Conservation (phyloP, 2,113 vertebrate genomes). For the Polypterus senegalus region DNA sequence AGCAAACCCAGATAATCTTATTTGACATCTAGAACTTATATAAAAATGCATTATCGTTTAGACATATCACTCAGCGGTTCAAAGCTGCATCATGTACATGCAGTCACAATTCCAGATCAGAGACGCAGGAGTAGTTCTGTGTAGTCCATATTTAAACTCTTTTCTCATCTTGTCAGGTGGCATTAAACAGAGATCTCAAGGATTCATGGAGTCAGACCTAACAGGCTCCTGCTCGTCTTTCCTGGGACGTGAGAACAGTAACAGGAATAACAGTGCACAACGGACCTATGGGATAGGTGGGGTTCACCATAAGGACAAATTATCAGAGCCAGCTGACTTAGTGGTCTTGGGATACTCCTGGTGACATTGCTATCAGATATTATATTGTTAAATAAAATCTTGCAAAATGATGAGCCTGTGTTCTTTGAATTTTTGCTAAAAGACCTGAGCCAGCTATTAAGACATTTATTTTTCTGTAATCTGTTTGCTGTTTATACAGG, state of each 20-base stretch:
- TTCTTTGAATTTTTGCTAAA: neutral
- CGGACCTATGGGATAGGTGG: slow-evolving; percentile 29
- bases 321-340: neutral
- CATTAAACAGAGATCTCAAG: slow-evolving; percentile 28
- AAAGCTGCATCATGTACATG: slow-evolving; percentile 1
- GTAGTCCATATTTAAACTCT: slow-evolving; percentile 21
- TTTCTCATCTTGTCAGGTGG: slow-evolving; percentile 25
- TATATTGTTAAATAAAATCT: too few species aligned
- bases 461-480: neutral
- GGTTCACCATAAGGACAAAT: slow-evolving; percentile 9
- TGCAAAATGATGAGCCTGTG: too few species aligned
- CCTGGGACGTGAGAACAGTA: slow-evolving; percentile 32
- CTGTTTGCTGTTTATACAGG: too few species aligned
- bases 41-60: neutral
- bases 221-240: slow-evolving; percentile 27
- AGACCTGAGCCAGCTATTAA: neutral
- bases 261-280: slow-evolving; percentile 27
- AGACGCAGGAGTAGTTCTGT: neutral
- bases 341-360: neutral
- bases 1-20: too few species aligned
- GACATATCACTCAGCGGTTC: neutral
- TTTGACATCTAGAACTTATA: too few species aligned
- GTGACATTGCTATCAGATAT: too few species aligned
- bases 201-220: slow-evolving; percentile 25
- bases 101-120: too few species aligned